Evolutionary conservation across 2,113 vertebrate species (phyloP).

Genomic region (Oncorhynchus nerka): DNA sequence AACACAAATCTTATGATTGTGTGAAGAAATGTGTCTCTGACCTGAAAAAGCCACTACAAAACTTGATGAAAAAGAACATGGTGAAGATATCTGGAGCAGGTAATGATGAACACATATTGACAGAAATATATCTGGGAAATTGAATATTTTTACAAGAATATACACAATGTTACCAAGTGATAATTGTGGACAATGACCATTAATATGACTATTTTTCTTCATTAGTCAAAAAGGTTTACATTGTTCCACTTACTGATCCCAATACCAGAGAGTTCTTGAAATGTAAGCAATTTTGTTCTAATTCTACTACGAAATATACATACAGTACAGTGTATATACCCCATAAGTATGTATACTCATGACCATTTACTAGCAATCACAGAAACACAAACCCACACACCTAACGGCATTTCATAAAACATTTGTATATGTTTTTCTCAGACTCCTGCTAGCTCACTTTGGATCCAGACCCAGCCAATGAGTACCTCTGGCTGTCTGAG

Average conservation of each 20-base stretch:
- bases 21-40: not conserved
- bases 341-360: not conserved
- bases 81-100: not conserved
- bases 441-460: not conserved
- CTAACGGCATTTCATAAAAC: not conserved
- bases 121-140: not conserved
- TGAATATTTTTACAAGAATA: too few relatives aligned
- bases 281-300: too few relatives aligned
- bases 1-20: not conserved
- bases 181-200: not conserved
- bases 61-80: not conserved
- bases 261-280: too few relatives aligned
- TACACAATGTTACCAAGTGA: not conserved
- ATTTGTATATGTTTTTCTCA: not conserved
- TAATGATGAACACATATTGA: not conserved
- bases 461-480: not conserved
- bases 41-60: not conserved
- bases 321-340: not conserved
- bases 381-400: not conserved
- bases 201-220: not conserved
- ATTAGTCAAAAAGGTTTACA: not conserved
- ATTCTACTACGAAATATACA: not conserved
- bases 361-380: too few relatives aligned
- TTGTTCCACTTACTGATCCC: not conserved
- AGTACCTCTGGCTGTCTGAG: not conserved